Evolutionary conservation across 2,888 invertebrate species (phyloP), one percentile per base, ranked within the genome.

Genomic region (Diplolepis rosae): DNA sequence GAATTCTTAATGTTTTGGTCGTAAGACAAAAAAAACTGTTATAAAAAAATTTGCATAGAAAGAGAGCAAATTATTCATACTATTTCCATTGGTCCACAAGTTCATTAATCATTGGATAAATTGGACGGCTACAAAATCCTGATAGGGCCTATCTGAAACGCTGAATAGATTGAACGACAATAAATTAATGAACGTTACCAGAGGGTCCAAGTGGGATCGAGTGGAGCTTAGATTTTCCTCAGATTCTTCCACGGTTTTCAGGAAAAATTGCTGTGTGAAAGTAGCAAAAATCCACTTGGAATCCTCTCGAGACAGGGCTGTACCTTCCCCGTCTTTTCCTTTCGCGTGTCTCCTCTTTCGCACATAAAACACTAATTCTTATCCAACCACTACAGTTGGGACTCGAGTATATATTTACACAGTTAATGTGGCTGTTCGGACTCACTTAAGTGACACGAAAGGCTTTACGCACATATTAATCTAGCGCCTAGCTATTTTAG

Each of bases 371-470:
- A 80, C 81, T 79, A 80, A 83, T 83, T 81, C 83, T 80, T 80
- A 75, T 78, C 71, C 78, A 80, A 79, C 78, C 82, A 82, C 82
- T 84, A 61, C n/a, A 61, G 18, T 7, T 74, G 79, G 70, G 71
- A 73, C 77, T 70, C 77, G 75, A 83, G 81, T 80, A 80, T 78
- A 76, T 85, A 80, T 86, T 86, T 85, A 80, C 82, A 84, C 82
- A 85, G 85, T 83, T 86, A 86, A 86, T 86, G 86, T 81, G 82
- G 78, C 79, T 82, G 80, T 82, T 82, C 75, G 77, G 65, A 65
- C 77, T 71, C 75, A 79, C 79, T 78, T 73, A 69, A 72, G 73
- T 68, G 65, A 52, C 71, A 52, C 70, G 74, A 75, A 75, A 75
- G 67, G 77, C 77, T 76, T 81, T 66, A 71, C 75, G 74, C 70